Evolutionary conservation across 2,113 vertebrate genomes (phyloP).

Genomic region (Eupsittula cactorum): DNA sequence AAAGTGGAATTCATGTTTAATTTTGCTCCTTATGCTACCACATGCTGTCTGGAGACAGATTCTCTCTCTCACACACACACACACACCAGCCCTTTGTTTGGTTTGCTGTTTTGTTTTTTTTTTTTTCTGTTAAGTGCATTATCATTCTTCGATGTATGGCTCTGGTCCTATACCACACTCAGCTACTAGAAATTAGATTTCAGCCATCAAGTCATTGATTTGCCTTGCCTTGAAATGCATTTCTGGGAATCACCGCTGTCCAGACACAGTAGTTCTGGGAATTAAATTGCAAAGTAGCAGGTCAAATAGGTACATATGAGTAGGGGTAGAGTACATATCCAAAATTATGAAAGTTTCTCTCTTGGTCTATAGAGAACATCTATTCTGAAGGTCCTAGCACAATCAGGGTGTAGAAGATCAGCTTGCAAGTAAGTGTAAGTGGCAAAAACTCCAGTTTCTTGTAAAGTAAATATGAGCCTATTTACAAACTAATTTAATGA

Average conservation of each 20-base stretch:
- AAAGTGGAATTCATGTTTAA: not conserved
- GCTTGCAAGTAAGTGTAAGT: not conserved
- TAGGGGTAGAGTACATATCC: not conserved
- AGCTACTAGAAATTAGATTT: conserved; percentile 71
- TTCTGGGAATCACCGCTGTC: conserved; percentile 66
- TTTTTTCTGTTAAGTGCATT: not conserved
- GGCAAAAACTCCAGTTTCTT: not conserved
- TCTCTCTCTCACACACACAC: not conserved
- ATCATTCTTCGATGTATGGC: not conserved
- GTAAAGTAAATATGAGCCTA: not conserved
- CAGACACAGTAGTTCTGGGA: conserved; percentile 66
- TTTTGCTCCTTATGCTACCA: not conserved
- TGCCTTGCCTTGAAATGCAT: conserved; percentile 66
- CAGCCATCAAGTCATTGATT: conserved; percentile 69
- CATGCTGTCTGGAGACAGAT: not conserved
- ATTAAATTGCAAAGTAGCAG: conserved; percentile 54
- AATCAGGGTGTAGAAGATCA: not conserved
- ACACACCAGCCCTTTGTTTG: too few species aligned
- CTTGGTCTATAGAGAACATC: not conserved
- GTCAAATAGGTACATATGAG: conserved; percentile 36
- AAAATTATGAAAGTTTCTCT: not conserved
- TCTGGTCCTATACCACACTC: conserved; percentile 26
- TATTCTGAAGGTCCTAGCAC: not conserved
- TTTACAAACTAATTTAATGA: not conserved
- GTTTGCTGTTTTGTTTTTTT: too few species aligned